phyloP scores from a whole-genome alignment of 2,797 vertebrate species.

The Alfaro cultratus region DNA sequence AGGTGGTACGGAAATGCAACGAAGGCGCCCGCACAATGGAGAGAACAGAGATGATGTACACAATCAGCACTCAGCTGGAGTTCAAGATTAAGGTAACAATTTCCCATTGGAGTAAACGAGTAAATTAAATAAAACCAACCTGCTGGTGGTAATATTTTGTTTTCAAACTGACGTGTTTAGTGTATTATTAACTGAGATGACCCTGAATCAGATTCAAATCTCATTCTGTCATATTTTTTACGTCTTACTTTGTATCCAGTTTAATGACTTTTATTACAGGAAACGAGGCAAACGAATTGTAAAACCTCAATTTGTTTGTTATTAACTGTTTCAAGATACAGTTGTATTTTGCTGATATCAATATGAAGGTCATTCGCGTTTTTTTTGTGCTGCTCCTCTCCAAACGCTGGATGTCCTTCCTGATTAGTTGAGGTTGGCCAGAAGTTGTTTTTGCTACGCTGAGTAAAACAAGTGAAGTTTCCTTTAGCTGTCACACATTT shows the following conservation, averaged over 20 bases:
- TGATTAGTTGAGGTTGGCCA: neutral
- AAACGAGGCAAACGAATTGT: neutral
- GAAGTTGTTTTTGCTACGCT: neutral
- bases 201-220: neutral
- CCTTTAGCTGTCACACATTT: no score
- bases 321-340: neutral
- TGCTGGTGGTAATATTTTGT: neutral
- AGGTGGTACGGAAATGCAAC: slow-evolving; percentile 96
- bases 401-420: neutral
- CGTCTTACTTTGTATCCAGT: neutral
- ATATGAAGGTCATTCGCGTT: neutral
- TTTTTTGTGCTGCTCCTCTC: neutral
- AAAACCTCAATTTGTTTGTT: neutral
- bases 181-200: neutral
- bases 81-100: slow-evolving; percentile 95
- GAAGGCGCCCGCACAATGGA: slow-evolving; percentile 98
- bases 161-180: neutral
- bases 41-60: slow-evolving; percentile 98
- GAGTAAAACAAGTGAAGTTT: neutral
- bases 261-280: neutral
- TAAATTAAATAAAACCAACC: neutral
- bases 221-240: neutral
- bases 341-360: neutral
- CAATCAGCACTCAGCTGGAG: slow-evolving; percentile 96
- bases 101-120: neutral